Evolutionary conservation across 2,888 invertebrate genomes (phyloP), one percentile per base, ranked within the genome.

Genomic region (Iphiclides podalirius): DNA sequence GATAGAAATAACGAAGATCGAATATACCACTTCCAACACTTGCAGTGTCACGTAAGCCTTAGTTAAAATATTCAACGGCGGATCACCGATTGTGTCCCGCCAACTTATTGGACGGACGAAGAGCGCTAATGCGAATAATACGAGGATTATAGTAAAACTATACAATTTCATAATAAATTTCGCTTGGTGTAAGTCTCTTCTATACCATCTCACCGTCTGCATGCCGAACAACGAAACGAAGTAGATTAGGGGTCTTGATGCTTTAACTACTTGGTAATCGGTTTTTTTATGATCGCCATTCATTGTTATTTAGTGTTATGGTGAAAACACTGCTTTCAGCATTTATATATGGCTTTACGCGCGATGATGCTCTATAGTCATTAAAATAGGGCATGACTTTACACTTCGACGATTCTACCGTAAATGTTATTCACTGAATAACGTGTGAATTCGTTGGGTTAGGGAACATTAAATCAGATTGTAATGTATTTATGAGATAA

Each of bases 61-160:
- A 0, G 76, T 70, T 11, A 79, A 46, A 17, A 77, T 59, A 26
- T 74, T 72, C 2, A 81, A 52, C 1, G 81, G 80, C 2, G 72
- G 46, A 43, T 81, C 80, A 8, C 61, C 46, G 38, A 51, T 65
- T 0, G 72, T 72, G 1, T 67, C 60, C 1, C 43, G 48, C 76
- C 74, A 75, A 52, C 68, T 71, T 0, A 44, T 47, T 1, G 76
- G 73, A 11, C 35, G 62, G 0, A 73, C 31, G n/a, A 61, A 54
- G 2, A 53, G 8, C 1, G 58, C 53, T 1, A 63, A 14, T 6
- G 52, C 26, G 1, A 64, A 14, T 11, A 67, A 57, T 14, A 46
- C 15, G 12, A 39, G 11, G 17, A 75, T 60, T 7, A 73, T 14
- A n/a, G 64, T 28, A 2, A 74, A 12, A 33, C 63, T 61, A 53